phyloP scores from a whole-genome alignment of 2,888 invertebrate species.

The Druceiella hillmani region DNA sequence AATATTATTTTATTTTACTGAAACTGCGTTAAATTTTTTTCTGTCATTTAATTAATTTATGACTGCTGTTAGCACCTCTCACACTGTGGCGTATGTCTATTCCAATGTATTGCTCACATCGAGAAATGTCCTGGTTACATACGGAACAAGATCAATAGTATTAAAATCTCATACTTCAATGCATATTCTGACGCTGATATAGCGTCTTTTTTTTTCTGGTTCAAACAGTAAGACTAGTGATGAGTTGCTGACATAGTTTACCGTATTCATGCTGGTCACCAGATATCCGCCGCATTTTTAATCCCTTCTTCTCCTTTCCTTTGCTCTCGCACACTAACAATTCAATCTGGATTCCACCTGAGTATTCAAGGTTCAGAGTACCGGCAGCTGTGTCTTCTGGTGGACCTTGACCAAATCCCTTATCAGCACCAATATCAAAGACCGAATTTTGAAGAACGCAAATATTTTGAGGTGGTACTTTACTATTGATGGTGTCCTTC shows the following conservation, averaged over 20 bases:
- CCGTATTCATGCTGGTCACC: conserved; percentile 86
- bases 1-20: no score
- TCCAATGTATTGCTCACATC: no score
- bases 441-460: conserved; percentile 31
- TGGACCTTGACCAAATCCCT: conserved; percentile 4
- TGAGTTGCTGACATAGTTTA: conserved; percentile 81
- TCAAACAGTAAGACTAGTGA: conserved; percentile 82
- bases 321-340: conserved; percentile 73
- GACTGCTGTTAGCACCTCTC: no score
- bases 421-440: conserved; percentile 27
- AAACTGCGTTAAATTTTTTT: no score
- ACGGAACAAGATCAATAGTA: no score
- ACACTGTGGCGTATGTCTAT: no score
- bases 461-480: conserved; percentile 62
- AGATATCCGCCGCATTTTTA: conserved; percentile 81
- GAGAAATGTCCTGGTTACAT: no score
- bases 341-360: conserved; percentile 82
- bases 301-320: conserved; percentile 66
- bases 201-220: no score
- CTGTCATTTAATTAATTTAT: no score
- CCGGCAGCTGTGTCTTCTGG: conserved; percentile 34
- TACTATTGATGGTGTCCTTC: conserved; percentile 72
- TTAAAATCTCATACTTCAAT: no score
- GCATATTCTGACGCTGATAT: no score
- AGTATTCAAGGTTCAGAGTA: conserved; percentile 65